Evolutionary conservation across 2,888 invertebrate species (phyloP).

Genomic region (Nasonia oneida): DNA sequence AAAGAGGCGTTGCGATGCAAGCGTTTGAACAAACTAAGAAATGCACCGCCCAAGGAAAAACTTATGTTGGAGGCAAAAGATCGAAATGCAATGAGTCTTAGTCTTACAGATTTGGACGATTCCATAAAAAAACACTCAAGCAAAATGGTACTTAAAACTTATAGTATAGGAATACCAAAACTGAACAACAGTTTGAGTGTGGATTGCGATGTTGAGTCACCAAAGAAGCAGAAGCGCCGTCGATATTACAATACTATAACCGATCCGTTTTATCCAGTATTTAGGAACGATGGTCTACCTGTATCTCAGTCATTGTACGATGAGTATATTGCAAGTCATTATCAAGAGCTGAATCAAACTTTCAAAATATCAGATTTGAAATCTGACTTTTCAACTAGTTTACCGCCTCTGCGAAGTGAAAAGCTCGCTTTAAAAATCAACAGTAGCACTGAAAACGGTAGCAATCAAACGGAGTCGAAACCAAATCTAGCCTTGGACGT

Average conservation of each 20-base stretch:
- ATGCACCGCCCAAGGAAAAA: slow-evolving; percentile 68
- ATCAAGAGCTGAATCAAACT: slow-evolving; percentile 81
- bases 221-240: slow-evolving; percentile 78
- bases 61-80: slow-evolving; percentile 65
- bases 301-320: slow-evolving; percentile 87
- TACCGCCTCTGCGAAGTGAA: slow-evolving; percentile 16
- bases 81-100: slow-evolving; percentile 78
- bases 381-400: slow-evolving; percentile 28
- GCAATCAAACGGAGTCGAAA: slow-evolving; percentile 34
- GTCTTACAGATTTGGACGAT: slow-evolving; percentile 84
- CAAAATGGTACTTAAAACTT: slow-evolving; percentile 82
- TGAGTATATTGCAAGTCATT: slow-evolving; percentile 85
- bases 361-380: slow-evolving; percentile 76
- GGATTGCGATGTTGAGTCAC: slow-evolving; percentile 67
- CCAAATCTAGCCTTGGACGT: slow-evolving; percentile 65
- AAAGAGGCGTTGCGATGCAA: slow-evolving; percentile 78
- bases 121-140: slow-evolving; percentile 82
- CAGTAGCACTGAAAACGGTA: slow-evolving; percentile 5
- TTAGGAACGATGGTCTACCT: slow-evolving; percentile 87
- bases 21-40: slow-evolving; percentile 75
- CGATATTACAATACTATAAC: slow-evolving; percentile 86
- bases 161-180: slow-evolving; percentile 79
- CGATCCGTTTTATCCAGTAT: slow-evolving; percentile 89
- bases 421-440: slow-evolving; percentile 17
- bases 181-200: slow-evolving; percentile 71